Conservation (phyloP, 2,888 invertebrate species). For the Acanthococcus lagerstroemiae region DNA sequence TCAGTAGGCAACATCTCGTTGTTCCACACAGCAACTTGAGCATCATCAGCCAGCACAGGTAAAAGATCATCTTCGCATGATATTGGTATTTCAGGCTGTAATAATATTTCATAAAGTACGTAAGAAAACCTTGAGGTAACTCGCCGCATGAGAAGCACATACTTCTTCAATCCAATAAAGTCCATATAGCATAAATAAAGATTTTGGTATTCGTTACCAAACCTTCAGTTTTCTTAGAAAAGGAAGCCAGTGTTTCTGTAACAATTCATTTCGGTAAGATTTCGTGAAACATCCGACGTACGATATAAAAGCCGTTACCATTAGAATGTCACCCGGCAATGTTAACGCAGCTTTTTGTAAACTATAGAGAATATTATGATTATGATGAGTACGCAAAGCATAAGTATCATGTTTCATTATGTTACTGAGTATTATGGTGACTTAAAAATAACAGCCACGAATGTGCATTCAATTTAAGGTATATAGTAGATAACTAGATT, state of each 20-base stretch:
- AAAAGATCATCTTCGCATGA: constrained; percentile 72
- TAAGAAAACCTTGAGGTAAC: background rate
- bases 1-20: constrained; percentile 87
- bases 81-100: constrained; percentile 62
- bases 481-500: too few relatives aligned
- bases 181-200: background rate
- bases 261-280: constrained; percentile 65
- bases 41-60: constrained; percentile 80
- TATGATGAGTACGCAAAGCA: too few relatives aligned
- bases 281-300: constrained; percentile 90
- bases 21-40: constrained; percentile 86
- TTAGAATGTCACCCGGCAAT: constrained; percentile 77
- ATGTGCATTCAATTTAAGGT: constrained; percentile 4
- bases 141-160: background rate
- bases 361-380: too few relatives aligned
- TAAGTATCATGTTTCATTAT: too few relatives aligned
- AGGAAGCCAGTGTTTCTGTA: constrained; percentile 71
- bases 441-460: too few relatives aligned
- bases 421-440: too few relatives aligned
- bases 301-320: constrained; percentile 86
- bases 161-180: too few relatives aligned
- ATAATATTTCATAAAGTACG: too few relatives aligned
- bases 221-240: constrained; percentile 58
- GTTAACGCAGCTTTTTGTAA: constrained; percentile 62
- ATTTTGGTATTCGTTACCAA: constrained; percentile 33